Evolutionary conservation across 2,113 vertebrate genomes (phyloP), one percentile per base, ranked within the genome.

Genomic region (Oncorhynchus clarkii): DNA sequence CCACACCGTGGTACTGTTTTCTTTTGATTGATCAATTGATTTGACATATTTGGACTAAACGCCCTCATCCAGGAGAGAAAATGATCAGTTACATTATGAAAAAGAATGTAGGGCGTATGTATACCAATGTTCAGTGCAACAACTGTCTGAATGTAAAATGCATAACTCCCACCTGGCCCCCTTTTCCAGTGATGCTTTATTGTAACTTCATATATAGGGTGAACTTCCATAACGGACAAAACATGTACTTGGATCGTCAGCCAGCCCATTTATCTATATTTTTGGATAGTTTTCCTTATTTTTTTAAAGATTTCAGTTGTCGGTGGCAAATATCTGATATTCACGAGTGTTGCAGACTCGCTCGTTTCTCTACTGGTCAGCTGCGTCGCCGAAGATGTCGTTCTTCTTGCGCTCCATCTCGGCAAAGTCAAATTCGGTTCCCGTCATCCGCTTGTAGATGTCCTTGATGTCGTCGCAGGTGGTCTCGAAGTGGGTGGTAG

Each of bases 381-480:
- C 94, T 51, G 93, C 93, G 66, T 99, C 97, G 1, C 97, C 98
- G 0, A 96, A 97, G 92, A 96, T 97, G 87, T 99, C 97, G 1
- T 96, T 95, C 67, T 98, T 96, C 93, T 94, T 96, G 90, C 97
- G 95, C 75, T 99, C 97, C 96, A 99, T 98, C 90, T 98, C 97
- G 34, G 95, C 94, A 62, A 99, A 99, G 92, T 99, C 96, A 82
- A 99, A 99, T 60, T 99, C 97, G 1, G 94, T 93, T 3, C 97
- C 97, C 18, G 93, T 99, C 98, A 99, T 96, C 84, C 97, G 93
- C 92, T 93, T 94, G 79, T 97, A 99, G 93, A 99, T 98, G 85
- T 97, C 94, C 79, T 99, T 98, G 93, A 99, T 99, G 94, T 99
- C 98, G 0, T 98, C 95, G 0, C 97, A 99, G 85, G 98, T 99